Evolutionary conservation across 1,140 invertebrate genomes (phyloP).

Genomic region (Oscheius sp.): DNA sequence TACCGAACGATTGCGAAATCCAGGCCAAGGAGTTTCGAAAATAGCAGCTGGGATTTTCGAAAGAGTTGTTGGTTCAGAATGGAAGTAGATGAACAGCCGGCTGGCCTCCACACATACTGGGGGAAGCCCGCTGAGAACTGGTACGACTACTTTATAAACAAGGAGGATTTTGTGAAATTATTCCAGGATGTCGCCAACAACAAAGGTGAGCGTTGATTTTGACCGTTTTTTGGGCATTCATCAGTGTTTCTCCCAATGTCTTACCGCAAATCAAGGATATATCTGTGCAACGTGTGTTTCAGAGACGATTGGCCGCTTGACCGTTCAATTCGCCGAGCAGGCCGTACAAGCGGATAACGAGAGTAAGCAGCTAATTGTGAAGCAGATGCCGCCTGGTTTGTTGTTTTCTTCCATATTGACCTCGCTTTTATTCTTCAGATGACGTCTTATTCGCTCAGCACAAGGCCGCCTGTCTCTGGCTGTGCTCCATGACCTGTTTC

Average conservation of each 20-base stretch:
- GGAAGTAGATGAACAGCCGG: not conserved
- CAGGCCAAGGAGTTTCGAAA: no score
- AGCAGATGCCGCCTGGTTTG: slow-evolving; percentile 10
- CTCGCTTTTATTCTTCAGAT: not conserved
- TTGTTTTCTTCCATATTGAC: not conserved
- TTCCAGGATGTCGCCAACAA: not conserved
- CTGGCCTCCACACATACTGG: slow-evolving; percentile 11
- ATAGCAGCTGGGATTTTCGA: no score
- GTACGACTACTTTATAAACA: slow-evolving; percentile 36
- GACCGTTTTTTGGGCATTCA: not conserved
- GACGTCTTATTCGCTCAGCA: slow-evolving; percentile 15
- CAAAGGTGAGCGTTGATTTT: not conserved
- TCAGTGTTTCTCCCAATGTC: not conserved
- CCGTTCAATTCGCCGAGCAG: slow-evolving; percentile 30
- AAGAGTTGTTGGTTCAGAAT: no score
- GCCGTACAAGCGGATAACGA: slow-evolving; percentile 17
- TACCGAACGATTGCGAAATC: no score
- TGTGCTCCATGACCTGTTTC: slow-evolving; percentile 32
- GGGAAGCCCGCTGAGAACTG: slow-evolving; percentile 28
- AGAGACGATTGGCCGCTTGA: slow-evolving; percentile 10
- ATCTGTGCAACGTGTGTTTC: slow-evolving; percentile 28
- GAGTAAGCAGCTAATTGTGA: not conserved
- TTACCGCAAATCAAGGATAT: slow-evolving; percentile 17
- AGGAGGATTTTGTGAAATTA: slow-evolving; percentile 5
- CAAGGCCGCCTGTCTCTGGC: slow-evolving; percentile 35